Percentiles rank a stretch among this genome's conserved stretches.
phyloP scores from a whole-genome alignment of 2,113 vertebrate genomes.

The Tragulus kanchil region DNA sequence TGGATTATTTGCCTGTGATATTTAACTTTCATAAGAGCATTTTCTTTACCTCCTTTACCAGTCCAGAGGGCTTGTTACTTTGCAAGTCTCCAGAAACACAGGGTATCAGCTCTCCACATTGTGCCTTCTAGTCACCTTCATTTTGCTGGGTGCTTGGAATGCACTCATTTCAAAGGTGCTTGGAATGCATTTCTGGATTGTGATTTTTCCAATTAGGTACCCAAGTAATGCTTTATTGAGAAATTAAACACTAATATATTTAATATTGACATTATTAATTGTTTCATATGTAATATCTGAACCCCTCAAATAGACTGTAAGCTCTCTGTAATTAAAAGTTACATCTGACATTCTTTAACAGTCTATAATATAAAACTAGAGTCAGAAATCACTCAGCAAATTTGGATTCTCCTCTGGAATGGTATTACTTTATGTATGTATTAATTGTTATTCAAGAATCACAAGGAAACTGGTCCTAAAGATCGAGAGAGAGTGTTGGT shows the following conservation, averaged over 20 bases:
- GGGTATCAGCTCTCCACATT: neutral
- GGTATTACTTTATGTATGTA: neutral
- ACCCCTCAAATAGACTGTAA: neutral
- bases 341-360: neutral
- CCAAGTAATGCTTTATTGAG: neutral
- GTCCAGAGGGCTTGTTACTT: neutral
- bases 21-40: neutral
- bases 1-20: neutral
- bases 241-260: neutral
- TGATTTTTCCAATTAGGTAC: neutral
- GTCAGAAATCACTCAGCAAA: constrained; percentile 12
- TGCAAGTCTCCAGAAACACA: neutral
- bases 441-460: neutral
- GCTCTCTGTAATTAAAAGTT: neutral
- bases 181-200: neutral
- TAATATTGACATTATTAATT: neutral
- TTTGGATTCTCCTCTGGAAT: neutral
- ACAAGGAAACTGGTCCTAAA: neutral
- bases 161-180: neutral
- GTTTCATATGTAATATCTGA: neutral
- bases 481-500: neutral
- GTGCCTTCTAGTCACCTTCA: neutral
- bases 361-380: neutral
- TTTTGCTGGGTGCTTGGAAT: neutral
- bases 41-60: neutral